Evolutionary conservation across 2,113 vertebrate genomes (phyloP).

Genomic region (Formicarius rufipectus): DNA sequence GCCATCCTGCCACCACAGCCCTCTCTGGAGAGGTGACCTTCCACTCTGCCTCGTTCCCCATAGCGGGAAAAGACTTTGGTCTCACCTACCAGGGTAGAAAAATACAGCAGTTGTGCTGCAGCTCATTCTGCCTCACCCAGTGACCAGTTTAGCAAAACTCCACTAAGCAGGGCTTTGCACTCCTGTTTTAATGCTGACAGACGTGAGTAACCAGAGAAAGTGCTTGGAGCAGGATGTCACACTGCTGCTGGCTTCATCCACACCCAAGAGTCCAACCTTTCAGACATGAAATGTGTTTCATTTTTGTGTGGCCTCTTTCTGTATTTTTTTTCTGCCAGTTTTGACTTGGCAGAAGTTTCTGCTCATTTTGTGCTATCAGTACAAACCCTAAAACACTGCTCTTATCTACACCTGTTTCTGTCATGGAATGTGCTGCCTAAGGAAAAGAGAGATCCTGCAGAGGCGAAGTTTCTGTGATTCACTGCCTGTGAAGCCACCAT

Average conservation of each 20-base stretch:
- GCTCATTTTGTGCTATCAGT: neutral
- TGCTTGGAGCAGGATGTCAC: neutral
- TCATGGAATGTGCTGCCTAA: neutral
- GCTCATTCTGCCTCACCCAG: neutral
- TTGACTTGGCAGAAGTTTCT: neutral
- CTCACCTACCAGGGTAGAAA: neutral
- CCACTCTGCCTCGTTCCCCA: neutral
- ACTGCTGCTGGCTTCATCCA: neutral
- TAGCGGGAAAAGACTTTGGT: neutral
- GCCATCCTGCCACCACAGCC: accelerated
- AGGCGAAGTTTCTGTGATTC: neutral
- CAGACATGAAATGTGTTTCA: neutral
- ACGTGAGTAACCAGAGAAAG: neutral
- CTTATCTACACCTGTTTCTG: neutral
- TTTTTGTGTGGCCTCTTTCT: neutral
- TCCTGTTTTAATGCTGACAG: accelerated
- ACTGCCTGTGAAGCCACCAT: neutral
- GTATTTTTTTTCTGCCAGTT: neutral
- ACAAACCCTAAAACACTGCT: neutral
- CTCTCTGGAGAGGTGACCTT: neutral
- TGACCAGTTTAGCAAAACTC: neutral
- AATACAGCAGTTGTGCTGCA: neutral
- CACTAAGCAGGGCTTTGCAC: neutral
- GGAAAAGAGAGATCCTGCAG: neutral
- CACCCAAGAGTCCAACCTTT: neutral